Percentiles rank a stretch among this genome's conserved stretches.
Conservation (phyloP, 2,888 invertebrate species). For the Ophonus ardosiacus region DNA sequence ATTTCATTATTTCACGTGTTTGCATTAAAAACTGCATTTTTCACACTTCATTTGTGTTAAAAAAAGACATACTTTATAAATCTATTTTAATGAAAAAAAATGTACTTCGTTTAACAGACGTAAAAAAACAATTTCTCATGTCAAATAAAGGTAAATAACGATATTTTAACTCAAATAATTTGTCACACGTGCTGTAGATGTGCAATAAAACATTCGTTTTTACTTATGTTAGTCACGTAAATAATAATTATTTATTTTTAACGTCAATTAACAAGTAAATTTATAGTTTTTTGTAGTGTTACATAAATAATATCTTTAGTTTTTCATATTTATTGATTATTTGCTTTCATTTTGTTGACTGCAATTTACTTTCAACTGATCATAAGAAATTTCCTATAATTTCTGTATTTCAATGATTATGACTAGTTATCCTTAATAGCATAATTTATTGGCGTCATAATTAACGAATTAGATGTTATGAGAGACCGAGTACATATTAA, state of each 20-base stretch:
- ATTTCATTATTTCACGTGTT: too few relatives aligned
- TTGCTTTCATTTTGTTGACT: neutral
- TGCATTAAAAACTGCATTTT: too few relatives aligned
- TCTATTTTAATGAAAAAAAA: too few relatives aligned
- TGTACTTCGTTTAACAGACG: too few relatives aligned
- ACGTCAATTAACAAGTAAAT: neutral
- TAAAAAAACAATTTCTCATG: too few relatives aligned
- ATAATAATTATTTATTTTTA: neutral
- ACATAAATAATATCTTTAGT: neutral
- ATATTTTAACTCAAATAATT: too few relatives aligned
- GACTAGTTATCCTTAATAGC: neutral
- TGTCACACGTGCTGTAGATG: too few relatives aligned
- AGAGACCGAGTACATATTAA: neutral
- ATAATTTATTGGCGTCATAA: neutral
- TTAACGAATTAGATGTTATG: conserved; percentile 6
- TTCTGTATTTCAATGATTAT: neutral
- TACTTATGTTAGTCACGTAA: neutral
- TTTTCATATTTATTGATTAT: neutral
- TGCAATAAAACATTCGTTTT: too few relatives aligned
- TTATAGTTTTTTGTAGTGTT: neutral
- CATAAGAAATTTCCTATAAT: neutral
- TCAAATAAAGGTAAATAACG: too few relatives aligned
- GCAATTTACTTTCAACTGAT: neutral
- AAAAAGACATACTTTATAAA: too few relatives aligned
- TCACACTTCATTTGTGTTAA: too few relatives aligned